phyloP scores from a whole-genome alignment of 2,888 invertebrate genomes.

The Julus scandinavius region DNA sequence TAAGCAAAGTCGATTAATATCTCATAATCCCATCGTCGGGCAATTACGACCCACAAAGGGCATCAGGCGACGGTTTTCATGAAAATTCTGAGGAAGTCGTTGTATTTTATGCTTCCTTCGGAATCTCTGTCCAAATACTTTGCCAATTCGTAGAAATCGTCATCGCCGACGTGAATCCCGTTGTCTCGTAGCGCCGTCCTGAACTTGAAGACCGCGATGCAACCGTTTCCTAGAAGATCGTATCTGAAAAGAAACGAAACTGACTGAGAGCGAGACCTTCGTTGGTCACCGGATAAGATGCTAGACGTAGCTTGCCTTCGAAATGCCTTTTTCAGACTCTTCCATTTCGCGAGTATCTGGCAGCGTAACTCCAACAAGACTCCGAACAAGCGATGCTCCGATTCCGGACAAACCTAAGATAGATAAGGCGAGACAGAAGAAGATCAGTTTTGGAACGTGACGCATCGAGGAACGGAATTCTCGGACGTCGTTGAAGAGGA shows the following conservation, averaged over 20 bases:
- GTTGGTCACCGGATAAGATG: too few species aligned
- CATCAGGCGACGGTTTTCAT: slow-evolving; percentile 19
- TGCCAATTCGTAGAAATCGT: slow-evolving; percentile 18
- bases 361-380: slow-evolving; percentile 43
- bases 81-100: slow-evolving; percentile 49
- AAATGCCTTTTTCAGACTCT: slow-evolving; percentile 38
- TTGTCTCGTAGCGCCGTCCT: background rate
- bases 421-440: background rate
- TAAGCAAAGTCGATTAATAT: too few species aligned
- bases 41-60: too few species aligned
- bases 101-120: slow-evolving; percentile 40
- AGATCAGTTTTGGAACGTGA: background rate
- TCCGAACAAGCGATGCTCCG: background rate
- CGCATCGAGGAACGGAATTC: too few species aligned
- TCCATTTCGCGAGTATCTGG: slow-evolving; percentile 32
- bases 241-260: background rate
- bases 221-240: slow-evolving; percentile 44
- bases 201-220: background rate
- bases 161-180: background rate
- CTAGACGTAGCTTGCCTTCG: background rate
- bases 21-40: too few species aligned
- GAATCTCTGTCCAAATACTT: slow-evolving; percentile 30
- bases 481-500: too few species aligned
- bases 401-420: background rate
- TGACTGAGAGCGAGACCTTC: too few species aligned